These are phyloP conservation scores for Irena cyanogastra DNA, from an alignment of 2,113 vertebrate genomes.

Conservation along the genomic window DNA sequence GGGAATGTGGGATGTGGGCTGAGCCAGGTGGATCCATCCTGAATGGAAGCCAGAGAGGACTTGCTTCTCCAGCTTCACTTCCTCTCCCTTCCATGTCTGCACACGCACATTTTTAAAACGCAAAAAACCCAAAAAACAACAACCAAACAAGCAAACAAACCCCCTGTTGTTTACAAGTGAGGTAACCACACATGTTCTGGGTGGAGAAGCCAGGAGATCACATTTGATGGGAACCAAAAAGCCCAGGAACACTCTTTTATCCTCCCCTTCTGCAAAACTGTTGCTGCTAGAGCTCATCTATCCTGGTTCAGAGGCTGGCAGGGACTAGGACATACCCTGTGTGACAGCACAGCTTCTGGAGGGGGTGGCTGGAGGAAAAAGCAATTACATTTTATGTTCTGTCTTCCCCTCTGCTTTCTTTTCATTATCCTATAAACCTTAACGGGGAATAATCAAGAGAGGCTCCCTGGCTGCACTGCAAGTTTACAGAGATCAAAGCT, in stretches of 20 bases:
- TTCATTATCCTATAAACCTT: conserved; percentile 40
- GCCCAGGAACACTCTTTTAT: not conserved
- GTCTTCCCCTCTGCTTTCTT: not conserved
- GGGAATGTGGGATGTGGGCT: not conserved
- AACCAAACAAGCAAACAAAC: too few species aligned
- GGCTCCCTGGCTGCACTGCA: not conserved
- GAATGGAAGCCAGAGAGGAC: not conserved
- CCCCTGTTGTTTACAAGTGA: not conserved
- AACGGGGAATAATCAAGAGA: conserved; percentile 11
- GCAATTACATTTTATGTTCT: conserved; percentile 21
- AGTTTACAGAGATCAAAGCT: conserved; percentile 9
- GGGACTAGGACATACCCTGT: not conserved
- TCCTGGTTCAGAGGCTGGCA: not conserved
- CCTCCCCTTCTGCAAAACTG: not conserved
- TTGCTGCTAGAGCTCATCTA: not conserved
- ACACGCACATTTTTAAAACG: not conserved
- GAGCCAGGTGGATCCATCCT: not conserved
- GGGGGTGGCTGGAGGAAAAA: not conserved
- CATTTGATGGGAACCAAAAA: not conserved
- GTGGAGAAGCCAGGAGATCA: not conserved
- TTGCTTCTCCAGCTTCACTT: not conserved
- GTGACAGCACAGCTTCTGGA: not conserved
- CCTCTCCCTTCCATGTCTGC: not conserved
- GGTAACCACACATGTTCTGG: not conserved
- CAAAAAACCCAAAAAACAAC: too few species aligned